Percentiles rank a stretch among this genome's conserved stretches.
These are phyloP conservation scores for Hormiphora californensis DNA, from an alignment of 37 sponge, comb jelly and placozoan genomes.

Conservation along the genomic window DNA sequence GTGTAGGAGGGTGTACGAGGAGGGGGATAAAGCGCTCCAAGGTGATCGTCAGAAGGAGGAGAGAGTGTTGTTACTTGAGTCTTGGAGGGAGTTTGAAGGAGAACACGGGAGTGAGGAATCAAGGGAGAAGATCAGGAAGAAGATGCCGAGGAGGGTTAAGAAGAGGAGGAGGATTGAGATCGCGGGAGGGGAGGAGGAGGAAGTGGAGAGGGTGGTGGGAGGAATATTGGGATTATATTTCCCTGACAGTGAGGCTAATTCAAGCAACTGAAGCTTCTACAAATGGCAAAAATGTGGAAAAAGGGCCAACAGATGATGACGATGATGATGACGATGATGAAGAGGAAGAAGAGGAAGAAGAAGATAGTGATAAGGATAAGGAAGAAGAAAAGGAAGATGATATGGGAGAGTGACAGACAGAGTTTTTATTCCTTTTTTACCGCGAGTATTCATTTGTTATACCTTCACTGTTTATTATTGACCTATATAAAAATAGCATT, in stretches of 20 bases:
- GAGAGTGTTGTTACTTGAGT: conserved; percentile 75
- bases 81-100: conserved; percentile 84
- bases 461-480: no score
- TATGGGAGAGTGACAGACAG: no score
- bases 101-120: conserved; percentile 62
- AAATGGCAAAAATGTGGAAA: conserved; percentile 95
- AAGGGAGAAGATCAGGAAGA: conserved; percentile 61
- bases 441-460: no score
- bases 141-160: conserved; percentile 80
- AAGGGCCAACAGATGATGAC: conserved; percentile 57
- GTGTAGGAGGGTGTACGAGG: conserved; percentile 61
- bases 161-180: conserved; percentile 79
- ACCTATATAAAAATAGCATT: no score
- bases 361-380: no score
- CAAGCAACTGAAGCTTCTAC: conserved; percentile 85
- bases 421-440: no score
- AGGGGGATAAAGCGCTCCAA: conserved; percentile 65
- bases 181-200: conserved; percentile 84
- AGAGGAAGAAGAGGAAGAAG: conserved; percentile 43
- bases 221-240: no score
- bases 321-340: conserved; percentile 46
- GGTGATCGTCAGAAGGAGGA: conserved; percentile 61
- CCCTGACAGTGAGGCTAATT: conserved; percentile 78
- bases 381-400: no score
- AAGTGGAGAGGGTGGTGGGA: conserved; percentile 97